phyloP scores from a whole-genome alignment of 2,888 invertebrate species.

The Nemapogon koenigi region DNA sequence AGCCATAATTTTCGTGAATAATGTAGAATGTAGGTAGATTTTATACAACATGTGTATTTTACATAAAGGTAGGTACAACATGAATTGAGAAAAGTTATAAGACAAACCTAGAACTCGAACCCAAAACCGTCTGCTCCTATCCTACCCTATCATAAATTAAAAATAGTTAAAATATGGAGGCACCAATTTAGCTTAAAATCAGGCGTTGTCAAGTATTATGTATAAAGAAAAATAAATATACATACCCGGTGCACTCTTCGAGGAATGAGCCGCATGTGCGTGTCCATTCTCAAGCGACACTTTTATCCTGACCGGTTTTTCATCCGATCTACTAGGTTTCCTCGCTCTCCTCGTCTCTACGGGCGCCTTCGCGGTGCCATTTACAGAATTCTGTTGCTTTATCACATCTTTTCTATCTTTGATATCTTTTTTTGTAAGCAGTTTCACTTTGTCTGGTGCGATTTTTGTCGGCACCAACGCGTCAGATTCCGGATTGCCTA shows the following conservation, averaged over 20 bases:
- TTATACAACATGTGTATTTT: too few relatives aligned
- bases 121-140: too few relatives aligned
- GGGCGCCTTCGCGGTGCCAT: constrained; percentile 26
- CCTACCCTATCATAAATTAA: too few relatives aligned
- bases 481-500: constrained; percentile 41
- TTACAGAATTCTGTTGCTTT: constrained; percentile 42
- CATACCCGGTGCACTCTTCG: constrained; percentile 35
- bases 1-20: too few relatives aligned
- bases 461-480: constrained; percentile 37
- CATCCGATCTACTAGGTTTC: constrained; percentile 35
- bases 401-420: constrained; percentile 45
- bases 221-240: too few relatives aligned
- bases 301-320: constrained; percentile 26
- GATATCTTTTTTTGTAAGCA: constrained; percentile 44
- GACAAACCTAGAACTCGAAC: too few relatives aligned
- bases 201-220: too few relatives aligned
- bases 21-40: too few relatives aligned
- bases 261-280: constrained; percentile 27
- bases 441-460: constrained; percentile 47
- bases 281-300: constrained; percentile 41
- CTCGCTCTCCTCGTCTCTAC: constrained; percentile 42
- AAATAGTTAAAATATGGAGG: too few relatives aligned
- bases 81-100: too few relatives aligned
- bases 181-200: too few relatives aligned
- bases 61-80: too few relatives aligned